phyloP scores from a whole-genome alignment of 2,113 vertebrate genomes.

The Indri indri region DNA sequence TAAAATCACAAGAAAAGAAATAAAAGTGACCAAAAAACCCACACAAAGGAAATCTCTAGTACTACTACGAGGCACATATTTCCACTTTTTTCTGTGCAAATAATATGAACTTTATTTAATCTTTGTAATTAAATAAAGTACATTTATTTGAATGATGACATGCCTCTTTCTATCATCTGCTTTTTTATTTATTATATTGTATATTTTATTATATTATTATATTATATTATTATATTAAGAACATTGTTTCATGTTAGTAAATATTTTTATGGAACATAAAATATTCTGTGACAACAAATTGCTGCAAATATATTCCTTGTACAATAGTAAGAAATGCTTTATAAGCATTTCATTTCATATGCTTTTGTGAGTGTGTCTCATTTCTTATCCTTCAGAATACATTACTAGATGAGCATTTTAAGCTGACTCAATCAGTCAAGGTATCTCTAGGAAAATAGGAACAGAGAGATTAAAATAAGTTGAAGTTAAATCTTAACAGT shows the following conservation, averaged over 20 bases:
- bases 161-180: background rate
- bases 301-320: background rate
- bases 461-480: background rate
- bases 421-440: background rate
- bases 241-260: background rate
- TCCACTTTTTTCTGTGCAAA: background rate
- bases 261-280: background rate
- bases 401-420: background rate
- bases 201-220: too few species aligned
- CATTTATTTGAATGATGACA: background rate
- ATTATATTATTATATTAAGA: background rate
- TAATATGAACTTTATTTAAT: background rate
- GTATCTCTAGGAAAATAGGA: background rate
- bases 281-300: background rate
- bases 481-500: background rate
- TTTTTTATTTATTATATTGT: background rate
- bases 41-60: background rate
- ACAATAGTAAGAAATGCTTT: background rate
- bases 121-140: background rate
- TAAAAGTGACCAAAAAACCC: background rate
- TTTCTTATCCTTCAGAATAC: background rate
- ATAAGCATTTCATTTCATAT: background rate
- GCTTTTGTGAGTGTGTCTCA: background rate
- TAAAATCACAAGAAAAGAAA: background rate
- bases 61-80: background rate